phyloP scores from a whole-genome alignment of 1,140 invertebrate species.

The Acromyrmex echinatior region DNA sequence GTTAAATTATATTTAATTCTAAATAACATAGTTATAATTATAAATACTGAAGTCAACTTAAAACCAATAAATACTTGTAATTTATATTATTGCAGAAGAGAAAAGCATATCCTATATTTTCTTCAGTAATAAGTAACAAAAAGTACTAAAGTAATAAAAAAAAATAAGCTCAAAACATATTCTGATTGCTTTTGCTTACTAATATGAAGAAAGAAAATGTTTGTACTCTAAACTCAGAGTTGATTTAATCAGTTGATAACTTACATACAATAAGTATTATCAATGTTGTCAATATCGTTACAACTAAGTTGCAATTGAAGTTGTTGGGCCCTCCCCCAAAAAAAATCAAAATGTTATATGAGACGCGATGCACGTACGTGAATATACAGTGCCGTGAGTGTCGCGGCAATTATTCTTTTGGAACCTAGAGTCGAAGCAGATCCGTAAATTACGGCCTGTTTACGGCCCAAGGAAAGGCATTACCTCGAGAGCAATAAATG shows the following conservation, averaged over 20 bases:
- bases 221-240: background rate
- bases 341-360: background rate
- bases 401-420: conserved; percentile 64
- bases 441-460: conserved; percentile 71
- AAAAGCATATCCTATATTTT: background rate
- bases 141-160: background rate
- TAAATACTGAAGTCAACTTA: background rate
- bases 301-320: background rate
- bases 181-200: background rate
- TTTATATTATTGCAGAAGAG: background rate
- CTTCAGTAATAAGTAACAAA: background rate
- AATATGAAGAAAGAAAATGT: background rate
- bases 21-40: background rate
- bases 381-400: background rate
- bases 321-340: background rate
- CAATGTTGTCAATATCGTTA: background rate
- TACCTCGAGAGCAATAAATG: conserved; percentile 69
- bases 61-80: background rate
- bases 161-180: background rate
- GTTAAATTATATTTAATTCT: background rate
- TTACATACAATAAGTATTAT: background rate
- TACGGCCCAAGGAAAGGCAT: conserved; percentile 62
- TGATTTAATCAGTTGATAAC: background rate
- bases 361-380: background rate
- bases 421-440: conserved; percentile 57